These are phyloP conservation scores for Drosophila ezoana DNA, from an alignment of 2,888 invertebrate genomes.

Conservation along the genomic window DNA sequence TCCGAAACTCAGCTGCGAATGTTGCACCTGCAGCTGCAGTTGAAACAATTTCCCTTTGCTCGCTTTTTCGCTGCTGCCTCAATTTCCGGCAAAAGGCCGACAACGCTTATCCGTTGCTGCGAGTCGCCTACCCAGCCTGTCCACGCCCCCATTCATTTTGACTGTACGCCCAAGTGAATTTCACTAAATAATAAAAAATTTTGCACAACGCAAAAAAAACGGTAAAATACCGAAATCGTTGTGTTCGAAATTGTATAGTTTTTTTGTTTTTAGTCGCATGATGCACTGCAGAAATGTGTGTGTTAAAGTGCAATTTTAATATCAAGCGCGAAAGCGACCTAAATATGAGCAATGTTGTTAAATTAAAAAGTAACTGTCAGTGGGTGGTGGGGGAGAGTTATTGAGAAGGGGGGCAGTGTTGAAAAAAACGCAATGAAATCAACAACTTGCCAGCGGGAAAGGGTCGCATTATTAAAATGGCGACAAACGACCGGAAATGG, in stretches of 20 bases:
- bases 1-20: constrained; percentile 49
- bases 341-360: constrained; percentile 70
- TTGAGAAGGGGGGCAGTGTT: neutral
- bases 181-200: constrained; percentile 63
- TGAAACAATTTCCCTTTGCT: constrained; percentile 52
- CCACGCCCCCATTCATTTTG: constrained; percentile 60
- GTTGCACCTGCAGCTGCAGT: constrained; percentile 73
- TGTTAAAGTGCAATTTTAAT: constrained; percentile 67
- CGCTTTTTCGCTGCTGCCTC: constrained; percentile 45
- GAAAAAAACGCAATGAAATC: constrained; percentile 47
- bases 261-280: constrained; percentile 2
- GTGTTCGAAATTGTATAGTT: constrained; percentile 32
- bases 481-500: constrained; percentile 78
- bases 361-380: constrained; percentile 55
- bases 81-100: constrained; percentile 72
- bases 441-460: constrained; percentile 62
- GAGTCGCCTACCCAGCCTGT: constrained; percentile 13
- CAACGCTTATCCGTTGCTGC: constrained; percentile 65
- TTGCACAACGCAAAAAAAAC: constrained; percentile 15
- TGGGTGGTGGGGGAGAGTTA: neutral
- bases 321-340: constrained; percentile 62
- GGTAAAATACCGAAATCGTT: constrained; percentile 33
- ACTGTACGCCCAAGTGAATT: constrained; percentile 69
- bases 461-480: constrained; percentile 72
- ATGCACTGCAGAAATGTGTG: constrained; percentile 15